Evolutionary conservation across 2,797 vertebrate genomes (phyloP).

Genomic region (Menidia menidia): DNA sequence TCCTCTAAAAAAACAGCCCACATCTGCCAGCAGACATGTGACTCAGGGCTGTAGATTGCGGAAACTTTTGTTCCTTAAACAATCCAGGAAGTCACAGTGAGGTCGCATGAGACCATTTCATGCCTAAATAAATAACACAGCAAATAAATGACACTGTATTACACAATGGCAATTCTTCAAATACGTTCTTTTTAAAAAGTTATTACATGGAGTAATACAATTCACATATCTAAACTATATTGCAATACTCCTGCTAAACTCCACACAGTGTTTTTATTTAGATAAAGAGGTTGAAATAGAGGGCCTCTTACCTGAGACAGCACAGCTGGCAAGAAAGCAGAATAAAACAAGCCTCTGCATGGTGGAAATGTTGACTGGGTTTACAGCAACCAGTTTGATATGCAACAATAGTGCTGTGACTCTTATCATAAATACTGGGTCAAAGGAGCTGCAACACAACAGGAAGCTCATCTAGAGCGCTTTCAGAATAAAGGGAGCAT

Average conservation of each 20-base stretch:
- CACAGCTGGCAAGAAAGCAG: conserved; percentile 30
- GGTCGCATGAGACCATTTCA: neutral
- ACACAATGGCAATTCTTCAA: neutral
- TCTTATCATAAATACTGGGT: neutral
- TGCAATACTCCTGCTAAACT: neutral
- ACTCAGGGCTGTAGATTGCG: conserved; percentile 48
- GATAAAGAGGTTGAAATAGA: neutral
- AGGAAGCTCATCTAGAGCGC: neutral
- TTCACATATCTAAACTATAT: rapidly evolving
- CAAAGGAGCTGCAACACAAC: neutral
- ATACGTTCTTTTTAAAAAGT: no score
- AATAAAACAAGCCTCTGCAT: conserved; percentile 51
- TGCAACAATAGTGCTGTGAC: neutral
- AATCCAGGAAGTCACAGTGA: conserved; percentile 58
- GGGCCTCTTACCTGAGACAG: conserved; percentile 55
- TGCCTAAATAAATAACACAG: neutral
- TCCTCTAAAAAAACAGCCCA: conserved; percentile 9
- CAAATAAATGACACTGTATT: neutral
- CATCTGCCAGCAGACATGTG: conserved; percentile 47
- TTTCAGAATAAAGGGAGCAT: conserved; percentile 6
- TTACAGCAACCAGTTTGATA: neutral
- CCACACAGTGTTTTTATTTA: neutral
- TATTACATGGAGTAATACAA: neutral
- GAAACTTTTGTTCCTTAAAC: conserved; percentile 51
- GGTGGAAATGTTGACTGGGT: conserved; percentile 1